These are phyloP conservation scores for Pterophyllum scalare DNA, from an alignment of 2,113 vertebrate species.

Conservation along the genomic window DNA sequence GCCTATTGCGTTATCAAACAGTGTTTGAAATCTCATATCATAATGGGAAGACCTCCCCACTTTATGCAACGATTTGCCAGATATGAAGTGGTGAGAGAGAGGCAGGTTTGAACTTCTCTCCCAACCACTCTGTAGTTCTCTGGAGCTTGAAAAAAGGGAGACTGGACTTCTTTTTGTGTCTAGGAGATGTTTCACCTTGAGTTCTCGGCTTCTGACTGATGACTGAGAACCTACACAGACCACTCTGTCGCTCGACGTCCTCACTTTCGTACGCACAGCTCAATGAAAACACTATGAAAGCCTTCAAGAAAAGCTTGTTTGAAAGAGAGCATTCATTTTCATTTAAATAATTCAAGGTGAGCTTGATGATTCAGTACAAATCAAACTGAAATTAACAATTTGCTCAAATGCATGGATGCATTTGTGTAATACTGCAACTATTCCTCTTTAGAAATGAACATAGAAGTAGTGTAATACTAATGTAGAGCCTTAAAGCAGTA, in stretches of 20 bases:
- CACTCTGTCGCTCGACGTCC: neutral
- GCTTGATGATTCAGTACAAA: neutral
- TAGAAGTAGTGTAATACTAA: neutral
- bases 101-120: neutral
- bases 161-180: no score
- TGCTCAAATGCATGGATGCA: neutral
- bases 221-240: no score
- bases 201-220: no score
- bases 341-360: neutral
- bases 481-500: neutral
- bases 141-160: no score
- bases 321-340: neutral
- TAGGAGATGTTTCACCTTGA: no score
- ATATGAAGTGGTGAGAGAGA: neutral
- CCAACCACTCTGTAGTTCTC: neutral
- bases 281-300: neutral
- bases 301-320: neutral
- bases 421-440: no score
- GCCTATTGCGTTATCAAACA: neutral
- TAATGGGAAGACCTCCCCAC: neutral
- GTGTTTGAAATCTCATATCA: neutral
- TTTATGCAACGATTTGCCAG: neutral
- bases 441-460: neutral
- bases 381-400: neutral
- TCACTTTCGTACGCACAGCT: neutral